Evolutionary conservation across 2,888 invertebrate genomes (phyloP), one percentile per base, ranked within the genome.

Genomic region (Athalia circularis): DNA sequence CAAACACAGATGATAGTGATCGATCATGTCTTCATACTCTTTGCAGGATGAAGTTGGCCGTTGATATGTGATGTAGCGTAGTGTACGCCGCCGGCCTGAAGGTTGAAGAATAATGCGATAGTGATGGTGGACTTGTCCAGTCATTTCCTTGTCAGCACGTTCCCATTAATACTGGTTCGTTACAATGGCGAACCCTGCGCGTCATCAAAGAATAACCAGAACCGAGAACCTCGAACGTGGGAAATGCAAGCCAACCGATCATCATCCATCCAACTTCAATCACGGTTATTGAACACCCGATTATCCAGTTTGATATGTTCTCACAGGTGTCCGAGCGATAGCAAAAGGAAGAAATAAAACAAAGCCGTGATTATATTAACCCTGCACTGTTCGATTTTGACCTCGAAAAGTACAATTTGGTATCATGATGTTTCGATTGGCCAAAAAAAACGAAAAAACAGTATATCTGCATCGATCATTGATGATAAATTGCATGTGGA

Each of bases 141-240:
- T 75, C 75, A 75, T 75, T 75, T 75, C 75, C 75, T 75, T 75
- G 75, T 75, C 75, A 75, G 62, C 75, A 64, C 62, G 64, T 64
- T 50, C 75, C 75, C 64, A 75, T 75, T 75, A 75, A 75, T 75
- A 75, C 62, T 64, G 50, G 62, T 15, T 75, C 43, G 29, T 75
- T 43, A 75, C 75, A 75, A 75, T 75, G 75, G 50, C 75, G 62
- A 75, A 50, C 75, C 62, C 48, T 15, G 29, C 64, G 50, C 11
- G 47, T n/a, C 45, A 13, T n/a, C 45, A 54, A 6, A 13, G 29
- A 50, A 15, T n/a, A 43, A 9, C 11, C 57, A 29, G 9, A 59
- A 59, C 59, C 29, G 50, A 29, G 15, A 47, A 15, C 52, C n/a
- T 7, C 13, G 70, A 59, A 72, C 57, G 72, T 72, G 72, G 72